Percentiles rank a stretch among this genome's conserved stretches.
phyloP scores from a whole-genome alignment of 2,113 vertebrate species.

The Syngnathus floridae region DNA sequence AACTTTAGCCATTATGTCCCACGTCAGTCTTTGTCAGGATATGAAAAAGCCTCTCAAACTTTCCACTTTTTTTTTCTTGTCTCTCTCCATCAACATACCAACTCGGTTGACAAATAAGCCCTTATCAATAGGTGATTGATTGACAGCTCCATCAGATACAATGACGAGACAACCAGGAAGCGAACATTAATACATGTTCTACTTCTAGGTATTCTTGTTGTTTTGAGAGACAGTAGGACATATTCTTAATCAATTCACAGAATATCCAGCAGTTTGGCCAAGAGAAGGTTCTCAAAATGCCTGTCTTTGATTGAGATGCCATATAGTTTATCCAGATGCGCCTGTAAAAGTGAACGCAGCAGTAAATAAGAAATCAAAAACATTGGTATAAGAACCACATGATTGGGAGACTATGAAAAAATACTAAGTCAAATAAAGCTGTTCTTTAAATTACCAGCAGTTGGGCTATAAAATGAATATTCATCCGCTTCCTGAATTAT shows the following conservation, averaged over 20 bases:
- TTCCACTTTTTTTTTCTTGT: background rate
- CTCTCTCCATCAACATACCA: conserved; percentile 16
- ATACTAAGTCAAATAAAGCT: background rate
- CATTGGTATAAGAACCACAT: background rate
- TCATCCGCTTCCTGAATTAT: background rate
- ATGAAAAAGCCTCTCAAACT: conserved; percentile 22
- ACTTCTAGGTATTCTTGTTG: background rate
- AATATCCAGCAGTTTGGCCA: background rate
- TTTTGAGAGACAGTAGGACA: background rate
- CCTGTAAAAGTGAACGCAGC: background rate
- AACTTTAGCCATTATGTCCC: conserved; percentile 23
- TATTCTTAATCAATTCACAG: background rate
- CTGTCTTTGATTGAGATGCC: background rate
- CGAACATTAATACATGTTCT: background rate
- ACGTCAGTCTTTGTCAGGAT: conserved; percentile 25
- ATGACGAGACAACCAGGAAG: conserved; percentile 2
- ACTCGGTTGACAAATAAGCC: conserved; percentile 20
- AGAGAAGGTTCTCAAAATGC: background rate
- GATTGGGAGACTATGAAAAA: background rate
- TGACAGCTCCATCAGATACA: conserved; percentile 39
- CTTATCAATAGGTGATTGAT: conserved; percentile 19
- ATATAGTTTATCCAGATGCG: background rate
- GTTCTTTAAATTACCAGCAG: background rate
- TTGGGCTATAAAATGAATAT: background rate
- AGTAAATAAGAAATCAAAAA: background rate